phyloP scores from a whole-genome alignment of 1,140 invertebrate species.

The Meteorus sp. region DNA sequence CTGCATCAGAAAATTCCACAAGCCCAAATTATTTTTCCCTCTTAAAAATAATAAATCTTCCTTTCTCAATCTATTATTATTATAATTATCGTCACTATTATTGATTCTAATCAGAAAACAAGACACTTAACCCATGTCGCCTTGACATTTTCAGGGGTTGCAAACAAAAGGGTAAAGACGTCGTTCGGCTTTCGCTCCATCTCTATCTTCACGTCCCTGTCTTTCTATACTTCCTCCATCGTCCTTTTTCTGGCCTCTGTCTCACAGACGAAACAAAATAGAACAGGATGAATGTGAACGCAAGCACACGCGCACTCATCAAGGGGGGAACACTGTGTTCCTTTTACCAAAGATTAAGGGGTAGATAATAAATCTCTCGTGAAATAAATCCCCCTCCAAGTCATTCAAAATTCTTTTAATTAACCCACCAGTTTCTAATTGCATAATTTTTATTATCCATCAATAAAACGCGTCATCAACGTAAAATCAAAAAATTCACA shows the following conservation, averaged over 20 bases:
- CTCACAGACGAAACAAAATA: no score
- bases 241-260: no score
- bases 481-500: neutral
- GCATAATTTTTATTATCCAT: conserved; percentile 8
- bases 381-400: no score
- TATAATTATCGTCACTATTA: neutral
- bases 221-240: no score
- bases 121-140: conserved; percentile 7
- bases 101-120: conserved; percentile 15
- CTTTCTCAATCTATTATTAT: no score
- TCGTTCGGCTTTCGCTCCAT: neutral
- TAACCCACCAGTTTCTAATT: conserved; percentile 19
- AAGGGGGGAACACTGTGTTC: conserved; percentile 12
- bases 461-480: neutral
- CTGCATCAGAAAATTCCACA: no score
- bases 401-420: conserved; percentile 17
- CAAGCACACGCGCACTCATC: no score
- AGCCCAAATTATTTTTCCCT: no score
- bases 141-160: neutral
- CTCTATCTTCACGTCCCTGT: no score
- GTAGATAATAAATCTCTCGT: conserved; percentile 11
- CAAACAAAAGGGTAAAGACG: conserved; percentile 20
- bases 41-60: no score
- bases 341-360: conserved; percentile 13
- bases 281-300: no score